Conservation (phyloP, 2,113 vertebrate species). For the Gallinago paraguaiae region DNA sequence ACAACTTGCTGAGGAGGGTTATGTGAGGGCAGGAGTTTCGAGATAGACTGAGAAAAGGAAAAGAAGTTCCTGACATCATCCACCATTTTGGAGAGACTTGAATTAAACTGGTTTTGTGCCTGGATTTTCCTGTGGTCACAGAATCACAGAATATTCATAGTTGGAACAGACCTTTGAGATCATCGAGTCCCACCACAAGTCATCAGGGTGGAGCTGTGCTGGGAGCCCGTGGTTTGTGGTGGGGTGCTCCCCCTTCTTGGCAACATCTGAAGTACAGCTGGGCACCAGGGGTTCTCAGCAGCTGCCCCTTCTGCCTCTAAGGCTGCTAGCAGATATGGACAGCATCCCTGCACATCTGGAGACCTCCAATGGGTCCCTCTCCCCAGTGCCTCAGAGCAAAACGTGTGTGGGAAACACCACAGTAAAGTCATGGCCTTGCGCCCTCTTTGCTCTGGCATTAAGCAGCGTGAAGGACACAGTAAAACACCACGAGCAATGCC, state of each 20-base stretch:
- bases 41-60: neutral
- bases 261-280: neutral
- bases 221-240: neutral
- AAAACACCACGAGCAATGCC: rapidly evolving
- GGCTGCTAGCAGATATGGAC: neutral
- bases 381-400: neutral
- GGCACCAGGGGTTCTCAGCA: rapidly evolving
- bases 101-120: neutral
- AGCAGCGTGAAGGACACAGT: neutral
- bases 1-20: neutral
- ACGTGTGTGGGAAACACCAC: neutral
- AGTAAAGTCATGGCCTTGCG: neutral
- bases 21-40: neutral
- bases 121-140: neutral
- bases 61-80: neutral
- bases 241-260: neutral
- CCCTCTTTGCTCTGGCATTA: neutral
- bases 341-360: neutral
- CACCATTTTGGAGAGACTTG: neutral
- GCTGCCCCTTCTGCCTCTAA: neutral
- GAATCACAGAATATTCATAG: no score
- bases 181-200: no score
- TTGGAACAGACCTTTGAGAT: no score
- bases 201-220: neutral
- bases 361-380: neutral